Evolutionary conservation across 2,888 invertebrate genomes (phyloP).

Genomic region (Drosophila quinaria): DNA sequence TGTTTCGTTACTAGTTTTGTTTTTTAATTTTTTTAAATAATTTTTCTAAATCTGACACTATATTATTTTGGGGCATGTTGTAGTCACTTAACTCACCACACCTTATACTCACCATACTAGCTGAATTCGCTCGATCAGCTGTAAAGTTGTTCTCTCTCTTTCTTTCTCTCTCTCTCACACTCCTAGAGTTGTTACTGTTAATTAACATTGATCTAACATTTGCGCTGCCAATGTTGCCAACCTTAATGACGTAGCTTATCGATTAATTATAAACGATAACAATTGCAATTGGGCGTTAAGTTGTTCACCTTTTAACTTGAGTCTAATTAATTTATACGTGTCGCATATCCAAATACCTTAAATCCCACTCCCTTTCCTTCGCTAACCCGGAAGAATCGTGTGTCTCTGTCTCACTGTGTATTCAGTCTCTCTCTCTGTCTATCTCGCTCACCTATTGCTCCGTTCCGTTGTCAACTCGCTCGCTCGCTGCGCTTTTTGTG

Average conservation of each 20-base stretch:
- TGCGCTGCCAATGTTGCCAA: conserved; percentile 8
- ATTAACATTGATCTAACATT: conserved; percentile 51
- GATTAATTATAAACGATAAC: not conserved
- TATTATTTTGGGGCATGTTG: conserved; percentile 44
- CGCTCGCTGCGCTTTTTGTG: conserved; percentile 53
- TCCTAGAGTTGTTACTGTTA: conserved; percentile 32
- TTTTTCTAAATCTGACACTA: conserved; percentile 10
- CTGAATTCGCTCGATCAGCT: conserved; percentile 10
- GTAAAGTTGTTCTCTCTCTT: conserved; percentile 8
- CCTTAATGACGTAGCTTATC: conserved; percentile 17
- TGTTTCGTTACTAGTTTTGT: conserved; percentile 37
- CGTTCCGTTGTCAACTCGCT: conserved; percentile 25
- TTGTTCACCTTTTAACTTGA: conserved; percentile 5
- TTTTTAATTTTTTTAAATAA: conserved; percentile 2
- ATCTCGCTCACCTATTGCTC: conserved; percentile 8
- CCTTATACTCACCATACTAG: conserved; percentile 34
- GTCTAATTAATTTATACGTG: conserved; percentile 33
- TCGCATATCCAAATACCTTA: not conserved
- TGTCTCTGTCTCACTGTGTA: conserved; percentile 5
- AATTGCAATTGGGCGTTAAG: conserved; percentile 7
- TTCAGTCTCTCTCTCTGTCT: not conserved
- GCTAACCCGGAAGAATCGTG: not conserved
- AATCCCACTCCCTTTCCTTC: not conserved
- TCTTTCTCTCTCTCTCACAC: not conserved
- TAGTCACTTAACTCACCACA: conserved; percentile 33